Conservation (phyloP, 2,888 invertebrate species). For the Apeira syringaria region DNA sequence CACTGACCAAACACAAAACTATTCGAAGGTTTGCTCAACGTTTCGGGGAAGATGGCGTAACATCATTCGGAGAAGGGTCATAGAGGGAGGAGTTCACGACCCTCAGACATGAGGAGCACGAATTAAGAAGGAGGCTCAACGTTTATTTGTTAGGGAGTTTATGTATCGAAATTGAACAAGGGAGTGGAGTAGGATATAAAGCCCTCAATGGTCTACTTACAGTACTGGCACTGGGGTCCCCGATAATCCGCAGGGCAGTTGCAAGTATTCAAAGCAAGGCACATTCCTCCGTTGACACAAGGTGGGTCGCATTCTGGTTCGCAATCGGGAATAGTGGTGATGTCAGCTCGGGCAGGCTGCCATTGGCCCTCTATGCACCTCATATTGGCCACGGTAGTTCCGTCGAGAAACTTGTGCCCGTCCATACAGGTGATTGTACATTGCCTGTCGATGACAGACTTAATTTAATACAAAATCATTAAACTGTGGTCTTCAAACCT, state of each 20-base stretch:
- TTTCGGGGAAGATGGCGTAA: no score
- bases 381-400: slow-evolving; percentile 86
- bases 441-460: slow-evolving; percentile 78
- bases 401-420: slow-evolving; percentile 89
- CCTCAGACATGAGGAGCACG: no score
- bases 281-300: slow-evolving; percentile 92
- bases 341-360: slow-evolving; percentile 86
- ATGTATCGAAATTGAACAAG: no score
- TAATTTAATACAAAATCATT: no score
- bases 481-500: no score
- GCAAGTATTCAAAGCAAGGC: slow-evolving; percentile 89
- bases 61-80: no score
- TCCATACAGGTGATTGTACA: slow-evolving; percentile 87
- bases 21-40: no score
- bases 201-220: slow-evolving; percentile 50
- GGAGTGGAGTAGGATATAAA: no score
- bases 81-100: no score
- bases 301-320: slow-evolving; percentile 86
- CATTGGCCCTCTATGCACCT: slow-evolving; percentile 88
- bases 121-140: no score
- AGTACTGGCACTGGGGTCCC: slow-evolving; percentile 89
- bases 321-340: slow-evolving; percentile 87
- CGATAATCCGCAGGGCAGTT: slow-evolving; percentile 89
- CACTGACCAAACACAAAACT: no score
- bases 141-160: no score